Percentiles rank a stretch among this genome's conserved stretches.
These are phyloP conservation scores for Alectura lathami DNA, from an alignment of 2,113 vertebrate species.

Conservation along the genomic window DNA sequence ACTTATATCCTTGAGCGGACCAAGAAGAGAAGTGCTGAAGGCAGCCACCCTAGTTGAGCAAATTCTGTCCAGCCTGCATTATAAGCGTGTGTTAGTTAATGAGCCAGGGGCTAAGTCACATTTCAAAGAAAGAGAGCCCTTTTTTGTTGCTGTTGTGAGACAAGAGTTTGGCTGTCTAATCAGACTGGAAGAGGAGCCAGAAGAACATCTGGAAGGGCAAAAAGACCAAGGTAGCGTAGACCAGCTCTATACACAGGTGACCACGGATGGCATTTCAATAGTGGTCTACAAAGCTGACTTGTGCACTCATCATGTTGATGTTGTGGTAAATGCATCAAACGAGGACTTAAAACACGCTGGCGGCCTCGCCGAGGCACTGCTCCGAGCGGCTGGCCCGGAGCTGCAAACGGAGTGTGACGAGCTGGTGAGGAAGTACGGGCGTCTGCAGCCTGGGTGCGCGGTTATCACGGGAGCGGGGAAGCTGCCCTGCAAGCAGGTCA, in stretches of 20 bases:
- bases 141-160: constrained; percentile 37
- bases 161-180: constrained; percentile 74
- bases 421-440: constrained; percentile 5
- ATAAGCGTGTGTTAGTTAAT: constrained; percentile 49
- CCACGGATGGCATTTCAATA: constrained; percentile 68
- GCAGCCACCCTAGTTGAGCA: constrained; percentile 37
- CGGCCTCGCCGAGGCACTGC: constrained; percentile 76
- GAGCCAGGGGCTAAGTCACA: constrained; percentile 78
- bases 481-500: constrained; percentile 78
- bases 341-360: constrained; percentile 60
- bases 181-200: constrained; percentile 69
- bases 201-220: neutral
- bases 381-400: constrained; percentile 78
- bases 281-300: constrained; percentile 77
- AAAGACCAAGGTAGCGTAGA: neutral
- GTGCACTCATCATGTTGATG: constrained; percentile 71
- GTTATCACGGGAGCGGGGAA: constrained; percentile 72
- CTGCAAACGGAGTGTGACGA: constrained; percentile 77
- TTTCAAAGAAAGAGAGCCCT: constrained; percentile 67
- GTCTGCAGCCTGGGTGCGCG: constrained; percentile 45
- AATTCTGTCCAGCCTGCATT: constrained; percentile 48
- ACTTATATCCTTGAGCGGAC: constrained; percentile 77
- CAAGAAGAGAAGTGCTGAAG: constrained; percentile 67
- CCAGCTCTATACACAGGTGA: constrained; percentile 62
- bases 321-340: constrained; percentile 80